Evolutionary conservation across 37 sponge, comb jelly and placozoan genomes (phyloP), one percentile per base, ranked within the genome.

Genomic region (Chondrilla cf. caribensis): DNA sequence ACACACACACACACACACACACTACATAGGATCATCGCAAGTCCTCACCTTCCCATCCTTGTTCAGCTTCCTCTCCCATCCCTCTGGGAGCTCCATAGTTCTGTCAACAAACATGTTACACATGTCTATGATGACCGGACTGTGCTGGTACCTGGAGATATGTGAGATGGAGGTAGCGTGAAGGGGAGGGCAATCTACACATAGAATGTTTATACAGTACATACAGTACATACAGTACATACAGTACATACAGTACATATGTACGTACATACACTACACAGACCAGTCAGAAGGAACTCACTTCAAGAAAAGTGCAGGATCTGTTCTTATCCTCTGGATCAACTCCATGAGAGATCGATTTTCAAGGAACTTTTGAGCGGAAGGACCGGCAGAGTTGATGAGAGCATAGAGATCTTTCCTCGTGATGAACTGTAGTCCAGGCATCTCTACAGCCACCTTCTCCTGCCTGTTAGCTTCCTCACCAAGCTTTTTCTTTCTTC

Each of bases 31-130:
- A n/a, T n/a, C n/a, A n/a, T n/a, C n/a, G n/a, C n/a, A n/a, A n/a
- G n/a, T n/a, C 8, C 79, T 41, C n/a, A 87, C 92, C 83, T 81
- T 88, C 32, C 92, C 92, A 39, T 92, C 75, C 39, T 72, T 79
- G 86, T 86, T 92, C 11, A 94, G 85, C 79, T 94, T 94, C 78
- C 80, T 90, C 83, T 94, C 94, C 94, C 94, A 94, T 9, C 76
- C 89, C 0, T 82, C 51, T 0, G 94, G 94, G 21, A 94, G 67
- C 37, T 90, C 90, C 2, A 85, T 84, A 19, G 33, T 37, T 0
- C 35, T 39, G 68, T 87, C 88, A 0, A 89, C 88, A 83, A 94
- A 85, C 73, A 35, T 82, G 73, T 94, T 94, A 31, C 90, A 83
- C 36, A 89, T 77, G n/a, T 42, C 58, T 26, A 94, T 87, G 75